phyloP scores from a whole-genome alignment of 2,797 vertebrate genomes.

The Clarias platycephalus region DNA sequence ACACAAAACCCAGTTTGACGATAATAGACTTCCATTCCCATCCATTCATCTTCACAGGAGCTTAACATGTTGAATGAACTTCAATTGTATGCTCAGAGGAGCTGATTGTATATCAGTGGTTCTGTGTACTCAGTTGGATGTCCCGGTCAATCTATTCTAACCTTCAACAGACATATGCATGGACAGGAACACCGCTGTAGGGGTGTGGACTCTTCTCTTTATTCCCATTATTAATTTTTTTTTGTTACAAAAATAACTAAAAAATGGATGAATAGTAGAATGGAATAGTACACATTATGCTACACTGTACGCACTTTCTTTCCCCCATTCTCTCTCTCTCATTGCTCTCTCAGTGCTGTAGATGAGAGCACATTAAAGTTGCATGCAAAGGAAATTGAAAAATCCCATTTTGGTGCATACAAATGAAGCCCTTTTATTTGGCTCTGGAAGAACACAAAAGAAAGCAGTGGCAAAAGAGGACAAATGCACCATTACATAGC shows the following conservation, averaged over 20 bases:
- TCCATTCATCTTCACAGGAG: not conserved
- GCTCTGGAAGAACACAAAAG: conserved; percentile 51
- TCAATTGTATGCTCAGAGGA: conserved; percentile 15
- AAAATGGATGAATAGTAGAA: conserved; percentile 33
- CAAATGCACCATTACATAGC: conserved; percentile 23
- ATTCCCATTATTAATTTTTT: conserved; percentile 56
- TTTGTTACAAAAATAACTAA: conserved; percentile 22
- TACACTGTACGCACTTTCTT: conserved; percentile 4
- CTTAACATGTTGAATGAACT: not conserved
- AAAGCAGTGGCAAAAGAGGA: conserved; percentile 29
- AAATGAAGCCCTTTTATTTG: conserved; percentile 56
- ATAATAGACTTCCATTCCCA: conserved; percentile 20
- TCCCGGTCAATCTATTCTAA: conserved; percentile 64
- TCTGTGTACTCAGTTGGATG: conserved; percentile 56
- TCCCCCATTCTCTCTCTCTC: conserved; percentile 8
- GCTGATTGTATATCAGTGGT: conserved; percentile 22
- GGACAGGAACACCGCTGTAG: conserved; percentile 17
- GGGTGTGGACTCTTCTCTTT: not conserved
- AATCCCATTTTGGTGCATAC: conserved; percentile 54
- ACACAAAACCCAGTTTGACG: not conserved
- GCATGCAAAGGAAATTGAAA: conserved; percentile 61
- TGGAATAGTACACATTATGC: conserved; percentile 28
- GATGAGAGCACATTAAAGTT: conserved; percentile 60
- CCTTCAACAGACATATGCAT: conserved; percentile 55
- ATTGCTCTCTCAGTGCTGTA: conserved; percentile 43